phyloP scores from a whole-genome alignment of 2,113 vertebrate genomes.

The Chloropsis hardwickii region DNA sequence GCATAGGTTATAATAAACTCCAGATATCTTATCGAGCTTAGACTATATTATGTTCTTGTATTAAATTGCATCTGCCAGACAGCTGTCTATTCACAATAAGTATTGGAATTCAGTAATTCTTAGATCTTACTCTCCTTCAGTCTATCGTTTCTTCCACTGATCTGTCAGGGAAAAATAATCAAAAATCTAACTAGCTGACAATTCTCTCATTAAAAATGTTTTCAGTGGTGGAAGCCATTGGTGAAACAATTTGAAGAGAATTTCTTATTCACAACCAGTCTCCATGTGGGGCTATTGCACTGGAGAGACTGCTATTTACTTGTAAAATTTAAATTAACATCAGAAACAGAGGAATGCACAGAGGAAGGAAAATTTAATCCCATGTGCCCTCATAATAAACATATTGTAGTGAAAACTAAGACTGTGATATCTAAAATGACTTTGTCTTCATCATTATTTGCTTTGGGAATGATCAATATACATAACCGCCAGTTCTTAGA shows the following conservation, averaged over 20 bases:
- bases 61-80: not conserved
- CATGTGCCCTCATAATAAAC: not conserved
- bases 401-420: not conserved
- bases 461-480: not conserved
- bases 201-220: not conserved
- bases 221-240: not conserved
- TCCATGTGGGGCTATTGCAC: not conserved
- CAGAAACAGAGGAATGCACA: not conserved
- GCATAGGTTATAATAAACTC: not conserved
- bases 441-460: not conserved
- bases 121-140: not conserved
- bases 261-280: not conserved
- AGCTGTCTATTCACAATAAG: not conserved
- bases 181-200: not conserved
- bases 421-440: not conserved
- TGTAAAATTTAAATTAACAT: not conserved
- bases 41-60: not conserved
- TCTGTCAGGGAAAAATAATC: not conserved
- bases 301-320: not conserved
- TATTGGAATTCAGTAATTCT: not conserved
- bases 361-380: not conserved
- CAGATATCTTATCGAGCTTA: not conserved
- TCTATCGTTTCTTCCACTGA: not conserved
- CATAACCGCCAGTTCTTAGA: not conserved
- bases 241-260: not conserved